phyloP scores from a whole-genome alignment of 2,113 vertebrate genomes.

The Abramis brama region DNA sequence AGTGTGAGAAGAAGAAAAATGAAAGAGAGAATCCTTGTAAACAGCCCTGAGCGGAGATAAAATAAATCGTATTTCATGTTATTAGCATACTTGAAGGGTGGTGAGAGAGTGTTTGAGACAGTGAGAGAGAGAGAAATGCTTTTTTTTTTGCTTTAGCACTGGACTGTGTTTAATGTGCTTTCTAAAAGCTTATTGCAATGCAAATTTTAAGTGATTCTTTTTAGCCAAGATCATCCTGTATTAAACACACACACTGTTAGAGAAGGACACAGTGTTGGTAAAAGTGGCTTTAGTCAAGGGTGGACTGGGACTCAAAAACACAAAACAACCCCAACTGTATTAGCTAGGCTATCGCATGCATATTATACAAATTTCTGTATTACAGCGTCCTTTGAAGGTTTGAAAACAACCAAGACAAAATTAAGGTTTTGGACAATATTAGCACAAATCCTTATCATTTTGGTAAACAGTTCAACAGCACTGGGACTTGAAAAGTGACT shows the following conservation, averaged over 20 bases:
- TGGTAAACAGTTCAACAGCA: neutral
- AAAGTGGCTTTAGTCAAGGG: neutral
- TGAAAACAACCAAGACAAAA: neutral
- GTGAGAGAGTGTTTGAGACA: neutral
- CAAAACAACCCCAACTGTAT: neutral
- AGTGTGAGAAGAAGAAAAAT: slow-evolving; percentile 9
- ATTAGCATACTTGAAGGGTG: slow-evolving; percentile 35
- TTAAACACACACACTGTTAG: neutral
- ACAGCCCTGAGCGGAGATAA: neutral
- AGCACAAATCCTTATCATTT: neutral
- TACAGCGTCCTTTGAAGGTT: neutral
- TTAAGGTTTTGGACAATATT: neutral
- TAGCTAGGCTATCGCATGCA: neutral
- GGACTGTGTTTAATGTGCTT: neutral
- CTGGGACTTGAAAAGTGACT: too few species aligned
- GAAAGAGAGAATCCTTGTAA: slow-evolving; percentile 14
- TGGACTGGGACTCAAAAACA: neutral
- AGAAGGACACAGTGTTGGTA: neutral
- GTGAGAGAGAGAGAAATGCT: slow-evolving; percentile 20
- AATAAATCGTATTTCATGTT: slow-evolving; percentile 20
- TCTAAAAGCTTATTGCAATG: slow-evolving; percentile 1
- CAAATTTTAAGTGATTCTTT: slow-evolving; percentile 7
- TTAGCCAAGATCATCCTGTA: neutral
- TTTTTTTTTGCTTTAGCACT: neutral
- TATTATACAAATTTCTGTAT: neutral